phyloP scores from a whole-genome alignment of 2,113 vertebrate species.

The Muntiacus reevesi region DNA sequence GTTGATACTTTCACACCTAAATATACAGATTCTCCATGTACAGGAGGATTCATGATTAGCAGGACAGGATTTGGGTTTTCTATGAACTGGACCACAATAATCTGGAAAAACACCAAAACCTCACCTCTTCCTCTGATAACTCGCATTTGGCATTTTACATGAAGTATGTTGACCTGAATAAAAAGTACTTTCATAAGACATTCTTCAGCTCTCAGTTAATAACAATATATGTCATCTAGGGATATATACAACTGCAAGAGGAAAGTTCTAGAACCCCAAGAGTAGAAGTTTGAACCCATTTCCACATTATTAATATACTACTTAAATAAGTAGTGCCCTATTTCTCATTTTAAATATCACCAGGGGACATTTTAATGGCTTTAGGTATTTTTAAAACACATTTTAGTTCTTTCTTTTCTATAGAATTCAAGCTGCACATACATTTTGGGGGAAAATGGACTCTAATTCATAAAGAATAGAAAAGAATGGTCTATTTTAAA shows the following conservation, averaged over 20 bases:
- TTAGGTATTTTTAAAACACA: conserved; percentile 33
- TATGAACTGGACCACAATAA: background rate
- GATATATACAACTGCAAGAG: background rate
- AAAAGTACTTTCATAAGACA: background rate
- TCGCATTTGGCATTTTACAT: background rate
- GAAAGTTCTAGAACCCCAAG: background rate
- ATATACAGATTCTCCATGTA: background rate
- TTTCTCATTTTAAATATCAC: conserved; percentile 59
- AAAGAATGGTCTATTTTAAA: conserved; percentile 28
- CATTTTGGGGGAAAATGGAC: background rate
- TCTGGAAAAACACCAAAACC: background rate
- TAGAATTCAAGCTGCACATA: conserved; percentile 11
- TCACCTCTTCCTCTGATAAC: background rate
- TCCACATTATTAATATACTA: conserved; percentile 42
- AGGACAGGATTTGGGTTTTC: background rate
- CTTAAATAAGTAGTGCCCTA: conserved; percentile 14
- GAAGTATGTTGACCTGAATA: background rate
- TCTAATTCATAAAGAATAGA: conserved; percentile 1
- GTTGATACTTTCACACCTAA: background rate
- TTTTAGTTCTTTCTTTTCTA: conserved; percentile 24
- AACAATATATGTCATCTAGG: background rate
- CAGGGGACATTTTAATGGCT: conserved; percentile 64
- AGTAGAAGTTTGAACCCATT: background rate
- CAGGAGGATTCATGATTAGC: background rate
- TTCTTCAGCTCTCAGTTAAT: background rate